Evolutionary conservation across 2,888 invertebrate species (phyloP), one percentile per base, ranked within the genome.

Genomic region (Drosophila sordidapex): DNA sequence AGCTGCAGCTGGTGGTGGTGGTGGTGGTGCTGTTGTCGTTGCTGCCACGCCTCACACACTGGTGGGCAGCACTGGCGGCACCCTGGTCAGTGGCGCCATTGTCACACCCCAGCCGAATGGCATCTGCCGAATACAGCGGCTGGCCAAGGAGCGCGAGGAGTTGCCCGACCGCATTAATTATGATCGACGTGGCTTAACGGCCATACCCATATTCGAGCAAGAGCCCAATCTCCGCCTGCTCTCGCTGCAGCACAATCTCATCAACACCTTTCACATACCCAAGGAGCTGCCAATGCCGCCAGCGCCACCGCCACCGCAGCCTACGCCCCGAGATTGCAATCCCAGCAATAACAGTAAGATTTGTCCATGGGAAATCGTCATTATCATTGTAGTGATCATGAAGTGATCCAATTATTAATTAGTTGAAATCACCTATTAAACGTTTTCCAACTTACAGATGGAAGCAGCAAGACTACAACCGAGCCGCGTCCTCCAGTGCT

Each of bases 201-300:
- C 95, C 31, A 96, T 98, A 89, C 98, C 98, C 0, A 91, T 93
- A 36, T 95, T 98, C 84, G 96, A 97, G 74, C 96, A 96, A 61
- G 98, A 97, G 91, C 95, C 96, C 27, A 96, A 96, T 78, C 94
- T 98, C 68, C 95, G 98, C 64, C 94, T 98, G 73, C 94, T 99
- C 79, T 98, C 98, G 53, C 94, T 98, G 72, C 98, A 99, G 92
- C 98, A 98, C 93, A 99, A 99, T 94, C 94, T 97, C 89, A 96
- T 99, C 73, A 96, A 94, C 83, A 91, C 92, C 11, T 93, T 93
- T 64, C 93, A 93, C 84, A 92, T 93, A 89, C 93, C 93, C 69
- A 92, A 91, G 75, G 91, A 91, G 52, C 71, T 74, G 71, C 76
- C 80, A 38, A 67, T 68, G 52, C 69, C 78, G 8, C 61, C 76